Conservation (phyloP, 1,140 invertebrate species). For the Drosophila saltans region DNA sequence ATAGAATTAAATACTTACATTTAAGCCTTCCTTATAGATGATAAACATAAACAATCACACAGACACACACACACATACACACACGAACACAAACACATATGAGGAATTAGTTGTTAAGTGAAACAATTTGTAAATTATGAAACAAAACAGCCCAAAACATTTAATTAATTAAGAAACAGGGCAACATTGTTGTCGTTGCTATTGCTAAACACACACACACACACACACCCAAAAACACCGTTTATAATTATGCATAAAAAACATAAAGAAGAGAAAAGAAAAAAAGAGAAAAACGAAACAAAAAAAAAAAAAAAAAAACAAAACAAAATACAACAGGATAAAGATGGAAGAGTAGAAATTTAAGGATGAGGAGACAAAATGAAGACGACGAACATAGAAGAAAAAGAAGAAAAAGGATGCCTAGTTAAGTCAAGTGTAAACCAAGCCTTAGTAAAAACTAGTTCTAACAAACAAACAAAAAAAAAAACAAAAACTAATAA, state of each 20-base stretch:
- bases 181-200: conserved; percentile 3
- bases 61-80: conserved; percentile 8
- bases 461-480: conserved; percentile 49
- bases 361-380: conserved; percentile 16
- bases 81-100: conserved; percentile 25
- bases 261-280: no score
- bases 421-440: conserved; percentile 77
- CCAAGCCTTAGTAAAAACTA: conserved; percentile 80
- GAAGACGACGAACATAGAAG: not conserved
- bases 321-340: not conserved
- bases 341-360: conserved; percentile 2
- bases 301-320: conserved; percentile 36
- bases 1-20: conserved; percentile 16
- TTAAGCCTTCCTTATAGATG: conserved; percentile 5
- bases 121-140: conserved; percentile 66
- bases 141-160: conserved; percentile 22
- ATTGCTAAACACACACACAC: conserved; percentile 15
- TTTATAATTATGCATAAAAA: conserved; percentile 69
- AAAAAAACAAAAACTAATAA: conserved; percentile 35
- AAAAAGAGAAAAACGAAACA: conserved; percentile 19
- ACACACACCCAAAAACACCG: conserved; percentile 31
- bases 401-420: conserved; percentile 13
- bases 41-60: conserved; percentile 1
- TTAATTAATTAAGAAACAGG: conserved; percentile 5
- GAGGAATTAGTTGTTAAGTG: conserved; percentile 44